These are phyloP conservation scores for Dynastes hyllus DNA, from an alignment of 2,888 invertebrate genomes.

Conservation along the genomic window DNA sequence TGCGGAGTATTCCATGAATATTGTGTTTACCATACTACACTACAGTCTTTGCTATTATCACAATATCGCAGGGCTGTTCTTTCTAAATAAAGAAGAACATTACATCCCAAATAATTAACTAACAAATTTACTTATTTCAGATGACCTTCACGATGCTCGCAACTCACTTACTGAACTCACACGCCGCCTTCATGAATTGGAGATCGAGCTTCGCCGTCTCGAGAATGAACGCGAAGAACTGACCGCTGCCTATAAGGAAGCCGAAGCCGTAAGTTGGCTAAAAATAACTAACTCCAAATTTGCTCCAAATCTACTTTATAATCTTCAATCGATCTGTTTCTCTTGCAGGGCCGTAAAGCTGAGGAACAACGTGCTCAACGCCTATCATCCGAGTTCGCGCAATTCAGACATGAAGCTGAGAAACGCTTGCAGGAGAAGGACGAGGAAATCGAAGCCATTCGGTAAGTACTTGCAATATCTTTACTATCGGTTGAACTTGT, in stretches of 20 bases:
- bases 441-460: slow-evolving; percentile 97
- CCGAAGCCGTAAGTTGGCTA: slow-evolving; percentile 90
- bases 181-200: slow-evolving; percentile 97
- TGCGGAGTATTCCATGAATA: no score
- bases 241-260: slow-evolving; percentile 98
- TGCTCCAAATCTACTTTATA: not conserved
- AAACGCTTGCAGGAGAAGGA: slow-evolving; percentile 98
- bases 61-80: no score
- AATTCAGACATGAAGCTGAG: slow-evolving; percentile 97
- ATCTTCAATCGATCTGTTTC: slow-evolving; percentile 7
- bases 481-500: not conserved
- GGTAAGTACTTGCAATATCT: slow-evolving; percentile 78
- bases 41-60: no score
- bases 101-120: not conserved
- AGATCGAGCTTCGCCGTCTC: slow-evolving; percentile 96
- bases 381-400: slow-evolving; percentile 92
- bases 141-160: slow-evolving; percentile 97
- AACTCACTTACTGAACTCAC: slow-evolving; percentile 94
- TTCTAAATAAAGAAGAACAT: not conserved
- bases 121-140: slow-evolving; percentile 72
- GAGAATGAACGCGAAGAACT: slow-evolving; percentile 99
- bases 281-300: no score
- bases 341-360: slow-evolving; percentile 90
- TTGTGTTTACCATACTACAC: no score
- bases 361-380: slow-evolving; percentile 97